phyloP scores from a whole-genome alignment of 2,888 invertebrate species.

The Scaptomyza caliginosa region DNA sequence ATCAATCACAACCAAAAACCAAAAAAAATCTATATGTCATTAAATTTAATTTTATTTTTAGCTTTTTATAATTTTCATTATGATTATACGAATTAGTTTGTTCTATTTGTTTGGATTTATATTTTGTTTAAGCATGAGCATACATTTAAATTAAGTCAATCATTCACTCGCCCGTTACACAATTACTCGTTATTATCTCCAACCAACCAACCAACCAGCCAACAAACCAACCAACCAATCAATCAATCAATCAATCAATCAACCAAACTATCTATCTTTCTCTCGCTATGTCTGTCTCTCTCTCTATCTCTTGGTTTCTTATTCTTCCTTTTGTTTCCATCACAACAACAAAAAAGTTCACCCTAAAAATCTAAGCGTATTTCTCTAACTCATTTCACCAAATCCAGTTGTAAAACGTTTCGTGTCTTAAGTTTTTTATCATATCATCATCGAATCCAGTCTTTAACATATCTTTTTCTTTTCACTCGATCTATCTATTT shows the following conservation, averaged over 20 bases:
- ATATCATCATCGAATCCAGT: constrained; percentile 28
- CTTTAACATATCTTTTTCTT: constrained; percentile 15
- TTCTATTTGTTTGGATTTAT: constrained; percentile 1
- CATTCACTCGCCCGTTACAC: constrained; percentile 49
- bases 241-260: constrained; percentile 2
- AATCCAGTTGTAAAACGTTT: constrained; percentile 37
- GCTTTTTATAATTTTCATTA: background rate
- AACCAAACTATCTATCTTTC: constrained; percentile 11
- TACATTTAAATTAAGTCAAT: constrained; percentile 11
- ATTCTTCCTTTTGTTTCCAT: constrained; percentile 22
- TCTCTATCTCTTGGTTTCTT: constrained; percentile 2
- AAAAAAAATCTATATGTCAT: constrained; percentile 17
- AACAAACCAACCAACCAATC: constrained; percentile 3
- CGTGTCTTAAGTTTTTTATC: constrained; percentile 4
- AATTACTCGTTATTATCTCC: constrained; percentile 22
- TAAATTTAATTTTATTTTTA: constrained; percentile 9
- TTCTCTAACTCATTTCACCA: constrained; percentile 39
- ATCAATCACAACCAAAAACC: constrained; percentile 34
- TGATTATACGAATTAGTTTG: background rate
- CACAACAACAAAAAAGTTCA: constrained; percentile 83
- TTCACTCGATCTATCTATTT: constrained; percentile 31
- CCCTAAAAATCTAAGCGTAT: constrained; percentile 56
- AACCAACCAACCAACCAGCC: background rate
- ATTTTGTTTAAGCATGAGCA: constrained; percentile 37
- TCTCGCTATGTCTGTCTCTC: constrained; percentile 2